Conservation (phyloP, 2,797 vertebrate genomes). For the Cossypha heuglini region DNA sequence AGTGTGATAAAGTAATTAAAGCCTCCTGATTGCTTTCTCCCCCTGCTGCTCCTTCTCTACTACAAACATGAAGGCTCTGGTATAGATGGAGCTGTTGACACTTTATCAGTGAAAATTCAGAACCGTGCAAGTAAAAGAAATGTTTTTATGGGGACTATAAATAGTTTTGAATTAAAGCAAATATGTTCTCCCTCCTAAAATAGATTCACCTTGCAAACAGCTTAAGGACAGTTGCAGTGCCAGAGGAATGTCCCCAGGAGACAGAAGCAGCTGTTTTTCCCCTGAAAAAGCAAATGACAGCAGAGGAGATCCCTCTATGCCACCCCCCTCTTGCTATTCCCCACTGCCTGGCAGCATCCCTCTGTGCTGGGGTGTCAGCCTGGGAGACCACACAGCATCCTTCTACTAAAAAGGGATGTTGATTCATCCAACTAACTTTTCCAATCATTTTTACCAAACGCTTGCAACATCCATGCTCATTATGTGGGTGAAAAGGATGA, state of each 20-base stretch:
- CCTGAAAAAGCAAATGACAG: neutral
- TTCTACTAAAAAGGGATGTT: neutral
- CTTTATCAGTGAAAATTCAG: constrained; percentile 10
- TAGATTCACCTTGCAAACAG: constrained; percentile 19
- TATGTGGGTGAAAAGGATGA: neutral
- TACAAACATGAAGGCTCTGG: neutral
- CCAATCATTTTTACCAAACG: neutral
- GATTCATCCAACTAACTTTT: constrained; percentile 51
- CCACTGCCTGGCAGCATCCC: neutral
- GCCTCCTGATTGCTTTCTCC: neutral
- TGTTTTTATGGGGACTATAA: neutral
- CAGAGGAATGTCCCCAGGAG: neutral
- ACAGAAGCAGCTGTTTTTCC: neutral
- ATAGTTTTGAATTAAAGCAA: constrained; percentile 14
- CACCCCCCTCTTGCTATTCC: rapidly evolving
- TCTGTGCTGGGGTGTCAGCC: neutral
- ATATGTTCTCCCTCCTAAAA: neutral
- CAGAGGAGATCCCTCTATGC: neutral
- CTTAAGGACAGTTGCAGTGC: neutral
- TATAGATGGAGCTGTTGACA: constrained; percentile 17
- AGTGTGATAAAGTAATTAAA: neutral
- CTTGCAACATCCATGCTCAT: neutral
- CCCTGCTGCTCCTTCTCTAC: neutral
- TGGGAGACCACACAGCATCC: neutral
- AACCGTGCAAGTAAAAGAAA: neutral